A percentile compares a stretch with the other conserved stretches of the same genome.
Conservation (phyloP, 1,140 invertebrate species). For the Zaprionus africanus region DNA sequence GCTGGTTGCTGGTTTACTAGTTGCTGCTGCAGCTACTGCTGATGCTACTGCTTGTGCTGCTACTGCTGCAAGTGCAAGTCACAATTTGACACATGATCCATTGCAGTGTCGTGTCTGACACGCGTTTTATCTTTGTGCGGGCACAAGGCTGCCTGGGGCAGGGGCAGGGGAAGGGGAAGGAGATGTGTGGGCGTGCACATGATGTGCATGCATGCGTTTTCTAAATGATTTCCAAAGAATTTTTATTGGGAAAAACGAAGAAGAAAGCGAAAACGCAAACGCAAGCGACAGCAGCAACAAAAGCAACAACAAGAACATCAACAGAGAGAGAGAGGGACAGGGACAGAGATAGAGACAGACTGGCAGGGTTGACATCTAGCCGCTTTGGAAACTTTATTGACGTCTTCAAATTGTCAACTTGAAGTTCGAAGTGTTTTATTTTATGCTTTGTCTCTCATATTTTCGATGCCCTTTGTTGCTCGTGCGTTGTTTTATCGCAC, state of each 20-base stretch:
- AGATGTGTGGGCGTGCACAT: constrained; percentile 62
- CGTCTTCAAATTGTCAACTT: constrained; percentile 81
- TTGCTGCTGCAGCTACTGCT: constrained; percentile 5
- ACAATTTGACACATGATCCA: constrained; percentile 82
- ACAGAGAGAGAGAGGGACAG: background rate
- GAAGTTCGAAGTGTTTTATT: constrained; percentile 79
- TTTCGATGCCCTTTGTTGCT: constrained; percentile 70
- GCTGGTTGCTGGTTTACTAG: constrained; percentile 20
- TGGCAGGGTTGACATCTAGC: constrained; percentile 42
- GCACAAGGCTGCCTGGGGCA: constrained; percentile 7
- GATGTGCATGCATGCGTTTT: constrained; percentile 80
- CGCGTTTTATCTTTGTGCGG: constrained; percentile 73
- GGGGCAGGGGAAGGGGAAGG: constrained; percentile 1
- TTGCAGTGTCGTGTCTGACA: constrained; percentile 78
- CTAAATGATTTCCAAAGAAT: constrained; percentile 81
- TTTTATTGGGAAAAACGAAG: constrained; percentile 75
- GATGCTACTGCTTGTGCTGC: constrained; percentile 17
- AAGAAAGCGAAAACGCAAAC: constrained; percentile 48
- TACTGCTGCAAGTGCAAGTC: constrained; percentile 57
- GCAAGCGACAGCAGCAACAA: constrained; percentile 44
- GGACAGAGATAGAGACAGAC: background rate
- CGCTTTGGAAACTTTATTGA: constrained; percentile 74
- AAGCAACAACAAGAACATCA: constrained; percentile 22
- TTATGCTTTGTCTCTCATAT: constrained; percentile 81
- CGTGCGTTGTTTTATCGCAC: constrained; percentile 69